Percentiles rank a stretch among this genome's conserved stretches.
Evolutionary conservation across 2,888 invertebrate species (phyloP).

Genomic region (Platerodrilus igneus): DNA sequence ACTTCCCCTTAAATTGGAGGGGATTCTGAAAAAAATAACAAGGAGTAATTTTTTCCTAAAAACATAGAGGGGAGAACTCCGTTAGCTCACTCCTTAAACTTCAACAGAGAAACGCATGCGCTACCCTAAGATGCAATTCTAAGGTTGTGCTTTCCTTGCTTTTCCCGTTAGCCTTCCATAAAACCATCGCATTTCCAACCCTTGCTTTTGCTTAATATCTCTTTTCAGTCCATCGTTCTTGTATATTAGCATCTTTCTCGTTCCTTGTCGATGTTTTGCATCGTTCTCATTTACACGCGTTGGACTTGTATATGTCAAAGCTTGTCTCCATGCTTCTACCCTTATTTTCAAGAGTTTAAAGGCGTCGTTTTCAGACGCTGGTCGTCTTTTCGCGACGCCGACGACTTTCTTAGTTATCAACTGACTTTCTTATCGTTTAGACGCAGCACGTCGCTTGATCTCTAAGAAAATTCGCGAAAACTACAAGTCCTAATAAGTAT

Average conservation of each 20-base stretch:
- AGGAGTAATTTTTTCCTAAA: slow-evolving; percentile 41
- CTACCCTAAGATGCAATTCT: slow-evolving; percentile 46
- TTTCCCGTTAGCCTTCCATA: slow-evolving; percentile 41
- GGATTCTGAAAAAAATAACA: slow-evolving; percentile 43
- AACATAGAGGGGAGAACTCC: slow-evolving; percentile 39
- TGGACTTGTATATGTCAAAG: slow-evolving; percentile 40
- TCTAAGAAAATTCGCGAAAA: slow-evolving; percentile 15
- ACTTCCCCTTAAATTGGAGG: slow-evolving; percentile 32
- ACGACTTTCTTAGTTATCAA: slow-evolving; percentile 49
- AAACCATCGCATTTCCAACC: slow-evolving; percentile 40
- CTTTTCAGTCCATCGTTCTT: slow-evolving; percentile 40
- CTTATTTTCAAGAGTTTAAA: slow-evolving; percentile 47
- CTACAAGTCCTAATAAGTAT: slow-evolving; percentile 17
- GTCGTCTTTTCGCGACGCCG: slow-evolving; percentile 49
- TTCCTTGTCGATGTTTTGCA: slow-evolving; percentile 41
- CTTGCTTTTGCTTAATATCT: slow-evolving; percentile 38
- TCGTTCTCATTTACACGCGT: slow-evolving; percentile 37
- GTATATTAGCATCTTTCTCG: slow-evolving; percentile 41
- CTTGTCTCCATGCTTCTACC: slow-evolving; percentile 33
- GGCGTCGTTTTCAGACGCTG: slow-evolving; percentile 49
- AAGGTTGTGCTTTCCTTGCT: slow-evolving; percentile 43
- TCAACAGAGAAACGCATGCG: slow-evolving; percentile 40
- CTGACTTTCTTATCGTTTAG: slow-evolving; percentile 48
- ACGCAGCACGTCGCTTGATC: slow-evolving; percentile 43
- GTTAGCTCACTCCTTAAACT: slow-evolving; percentile 44